Evolutionary conservation across 2,113 vertebrate species (phyloP), one percentile per base, ranked within the genome.

Genomic region (Enhydra lutris): DNA sequence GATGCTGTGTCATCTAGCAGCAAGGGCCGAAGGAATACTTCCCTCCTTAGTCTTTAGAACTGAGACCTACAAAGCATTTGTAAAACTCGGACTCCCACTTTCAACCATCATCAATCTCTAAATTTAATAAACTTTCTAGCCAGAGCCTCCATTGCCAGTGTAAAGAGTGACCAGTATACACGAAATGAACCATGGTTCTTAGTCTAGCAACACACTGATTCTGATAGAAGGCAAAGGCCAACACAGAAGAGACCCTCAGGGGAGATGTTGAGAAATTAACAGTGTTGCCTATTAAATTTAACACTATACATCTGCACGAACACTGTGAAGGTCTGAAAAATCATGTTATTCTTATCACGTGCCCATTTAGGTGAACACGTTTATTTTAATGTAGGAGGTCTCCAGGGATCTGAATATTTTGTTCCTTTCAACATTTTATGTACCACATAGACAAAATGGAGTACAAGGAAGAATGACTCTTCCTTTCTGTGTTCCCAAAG

Each of bases 181-280:
- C 42, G 86, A 94, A 98, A 95, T 92, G 80, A 93, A 89, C 61
- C 42, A 94, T 45, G 61, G n/a, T 65, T 98, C 61, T 96, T 97
- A 96, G 82, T 95, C 80, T 61, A 84, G 4, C 0, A 59, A 90
- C 73, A 94, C 92, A 97, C 47, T 59, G 92, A 95, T 87, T 97
- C 92, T 96, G 81, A 94, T 47, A 93, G 76, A 95, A 81, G 42
- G 81, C 29, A 97, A 94, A 85, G 18, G 23, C 81, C 83, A 92
- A 80, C 20, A 95, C 81, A 74, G 9, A 93, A 96, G 17, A 84
- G 26, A 73, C 17, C 31, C 45, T 92, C 20, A 34, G 36, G 57
- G 76, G 95, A 97, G 24, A 14, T 89, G 2, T 0, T 63, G 3
- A 2, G 42, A 91, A 55, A 36, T 45, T 18, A 67, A 29, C 11